A percentile compares a stretch with the other conserved stretches of the same genome.
phyloP scores from a whole-genome alignment of 2,113 vertebrate genomes.

The Apus apus region DNA sequence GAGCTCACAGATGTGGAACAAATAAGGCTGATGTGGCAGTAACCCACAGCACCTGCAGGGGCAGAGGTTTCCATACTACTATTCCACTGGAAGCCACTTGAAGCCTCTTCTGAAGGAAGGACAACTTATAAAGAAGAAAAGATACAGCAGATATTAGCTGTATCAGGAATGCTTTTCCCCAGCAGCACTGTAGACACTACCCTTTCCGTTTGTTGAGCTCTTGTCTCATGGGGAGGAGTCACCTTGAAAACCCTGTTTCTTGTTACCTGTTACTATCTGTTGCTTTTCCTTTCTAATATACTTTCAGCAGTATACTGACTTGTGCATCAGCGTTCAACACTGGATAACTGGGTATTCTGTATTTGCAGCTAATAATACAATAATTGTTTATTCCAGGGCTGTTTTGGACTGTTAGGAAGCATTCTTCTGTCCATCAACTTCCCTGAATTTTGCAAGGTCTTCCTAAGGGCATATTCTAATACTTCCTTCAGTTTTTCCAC shows the following conservation, averaged over 20 bases:
- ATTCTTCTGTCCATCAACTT: not conserved
- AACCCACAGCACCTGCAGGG: accelerated
- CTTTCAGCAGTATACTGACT: not conserved
- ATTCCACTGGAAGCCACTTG: not conserved
- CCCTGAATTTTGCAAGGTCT: not conserved
- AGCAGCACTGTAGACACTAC: not conserved
- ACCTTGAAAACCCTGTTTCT: not conserved
- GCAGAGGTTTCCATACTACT: not conserved
- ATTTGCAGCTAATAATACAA: not conserved
- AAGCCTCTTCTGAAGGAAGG: not conserved
- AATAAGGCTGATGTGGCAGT: not conserved
- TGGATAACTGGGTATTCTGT: not conserved
- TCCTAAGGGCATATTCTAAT: not conserved
- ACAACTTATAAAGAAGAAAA: not conserved
- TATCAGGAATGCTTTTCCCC: not conserved
- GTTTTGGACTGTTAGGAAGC: not conserved
- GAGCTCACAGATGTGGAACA: not conserved
- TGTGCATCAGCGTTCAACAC: not conserved
- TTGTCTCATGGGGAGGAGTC: not conserved
- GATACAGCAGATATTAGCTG: not conserved
- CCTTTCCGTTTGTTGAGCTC: not conserved
- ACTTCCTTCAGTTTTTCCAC: not conserved
- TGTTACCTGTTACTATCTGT: not conserved
- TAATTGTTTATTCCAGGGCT: not conserved
- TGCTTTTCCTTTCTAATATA: not conserved